Percentiles rank a stretch among this genome's conserved stretches.
Conservation (phyloP, 2,113 vertebrate genomes). For the Hiodon alosoides region DNA sequence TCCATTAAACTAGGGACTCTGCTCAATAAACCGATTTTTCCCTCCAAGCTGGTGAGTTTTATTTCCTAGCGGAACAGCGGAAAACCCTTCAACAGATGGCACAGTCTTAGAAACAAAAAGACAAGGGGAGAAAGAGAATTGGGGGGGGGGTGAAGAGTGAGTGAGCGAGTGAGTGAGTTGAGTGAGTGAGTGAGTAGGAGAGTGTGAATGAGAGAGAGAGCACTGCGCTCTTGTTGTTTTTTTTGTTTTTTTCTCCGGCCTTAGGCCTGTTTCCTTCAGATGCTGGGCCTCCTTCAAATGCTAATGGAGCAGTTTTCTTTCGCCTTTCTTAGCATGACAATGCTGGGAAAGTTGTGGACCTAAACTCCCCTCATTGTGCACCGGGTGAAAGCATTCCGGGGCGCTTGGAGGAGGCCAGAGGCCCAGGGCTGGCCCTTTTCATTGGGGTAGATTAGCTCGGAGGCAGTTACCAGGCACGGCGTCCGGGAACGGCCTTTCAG, state of each 20-base stretch:
- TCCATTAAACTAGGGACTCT: conserved; percentile 4
- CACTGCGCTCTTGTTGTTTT: conserved; percentile 8
- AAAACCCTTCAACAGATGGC: conserved; percentile 37
- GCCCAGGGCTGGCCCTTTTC: conserved; percentile 25
- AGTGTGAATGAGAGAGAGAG: conserved; percentile 16
- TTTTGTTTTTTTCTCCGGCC: conserved; percentile 26
- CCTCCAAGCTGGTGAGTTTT: conserved; percentile 22
- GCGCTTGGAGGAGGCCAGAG: conserved; percentile 32
- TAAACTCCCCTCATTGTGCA: conserved; percentile 41
- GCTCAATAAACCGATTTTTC: conserved; percentile 25
- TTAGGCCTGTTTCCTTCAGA: conserved; percentile 32
- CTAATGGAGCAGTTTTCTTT: conserved; percentile 36
- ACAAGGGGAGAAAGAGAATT: conserved; percentile 14
- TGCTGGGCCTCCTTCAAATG: conserved; percentile 44
- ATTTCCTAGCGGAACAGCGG: conserved; percentile 32
- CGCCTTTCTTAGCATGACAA: conserved; percentile 44
- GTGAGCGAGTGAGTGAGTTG: conserved; percentile 19
- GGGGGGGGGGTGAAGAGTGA: conserved; percentile 12
- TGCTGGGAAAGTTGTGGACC: conserved; percentile 43
- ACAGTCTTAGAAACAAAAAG: conserved; percentile 32
- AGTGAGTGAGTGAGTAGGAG: conserved; percentile 27
- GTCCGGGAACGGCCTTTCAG: conserved; percentile 2
- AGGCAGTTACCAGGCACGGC: conserved; percentile 25
- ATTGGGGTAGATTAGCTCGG: conserved; percentile 34
- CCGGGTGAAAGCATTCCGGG: conserved; percentile 38